phyloP scores from a whole-genome alignment of 2,797 vertebrate genomes.

The Cercopithecus mitis region DNA sequence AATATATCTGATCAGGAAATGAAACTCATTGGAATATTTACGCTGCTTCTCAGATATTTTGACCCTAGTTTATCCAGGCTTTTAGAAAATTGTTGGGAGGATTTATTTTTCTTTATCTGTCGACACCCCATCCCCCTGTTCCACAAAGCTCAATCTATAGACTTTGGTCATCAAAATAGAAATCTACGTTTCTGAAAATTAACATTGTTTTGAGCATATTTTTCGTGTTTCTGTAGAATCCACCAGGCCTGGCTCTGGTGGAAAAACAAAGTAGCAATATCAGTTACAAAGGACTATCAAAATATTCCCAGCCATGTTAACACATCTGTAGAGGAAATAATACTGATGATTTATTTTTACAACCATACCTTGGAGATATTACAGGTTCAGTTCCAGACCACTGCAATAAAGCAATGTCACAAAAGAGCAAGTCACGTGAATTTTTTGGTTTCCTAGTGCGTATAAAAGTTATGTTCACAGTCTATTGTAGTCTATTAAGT shows the following conservation, averaged over 20 bases:
- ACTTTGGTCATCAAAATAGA: not conserved
- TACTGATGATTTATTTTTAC: not conserved
- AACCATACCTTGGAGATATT: not conserved
- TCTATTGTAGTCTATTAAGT: not conserved
- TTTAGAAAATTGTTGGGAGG: not conserved
- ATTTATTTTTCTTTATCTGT: slow-evolving; percentile 40
- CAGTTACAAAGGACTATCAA: slow-evolving; percentile 6
- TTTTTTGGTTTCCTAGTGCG: not conserved
- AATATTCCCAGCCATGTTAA: not conserved
- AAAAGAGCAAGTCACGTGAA: not conserved
- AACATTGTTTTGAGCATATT: not conserved
- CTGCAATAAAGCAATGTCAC: not conserved
- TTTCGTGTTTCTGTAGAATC: not conserved
- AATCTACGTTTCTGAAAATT: slow-evolving; percentile 24
- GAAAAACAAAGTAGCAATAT: not conserved
- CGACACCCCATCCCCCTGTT: not conserved
- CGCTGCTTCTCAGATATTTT: not conserved
- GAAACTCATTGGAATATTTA: slow-evolving; percentile 3
- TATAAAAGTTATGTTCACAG: not conserved
- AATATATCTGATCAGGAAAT: slow-evolving; percentile 33
- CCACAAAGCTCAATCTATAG: not conserved
- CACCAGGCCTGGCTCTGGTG: not conserved
- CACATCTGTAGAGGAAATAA: not conserved
- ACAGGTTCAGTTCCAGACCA: not conserved
- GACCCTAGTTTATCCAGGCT: not conserved